Base-by-base conservation (phyloP, 2,888 invertebrate species). In the Sepiola atlantica region DNA sequence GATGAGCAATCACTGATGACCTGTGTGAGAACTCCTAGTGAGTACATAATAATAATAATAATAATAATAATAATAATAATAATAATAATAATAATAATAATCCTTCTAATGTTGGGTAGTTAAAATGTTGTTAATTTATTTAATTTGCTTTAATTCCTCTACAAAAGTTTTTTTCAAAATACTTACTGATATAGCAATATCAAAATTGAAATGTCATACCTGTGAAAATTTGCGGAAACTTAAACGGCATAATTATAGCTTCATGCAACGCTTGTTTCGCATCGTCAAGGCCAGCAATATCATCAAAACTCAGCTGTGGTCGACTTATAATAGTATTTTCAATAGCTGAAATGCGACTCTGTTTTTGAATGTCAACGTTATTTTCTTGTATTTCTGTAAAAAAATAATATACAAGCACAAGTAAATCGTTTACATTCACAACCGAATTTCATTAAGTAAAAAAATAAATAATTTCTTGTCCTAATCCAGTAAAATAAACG, bases 161-260 rank as follows among this genome's bases (percentile, higher is more conserved):
- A 45, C 45, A 45, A 45, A 45, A 77, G 0, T n/a, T 4, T n/a
- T 61, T n/a, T 14, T 0, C 28, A 77, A 77, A 32, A 77, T 77
- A n/a, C n/a, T 77, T 77, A n/a, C 16, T 32, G 14, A 32, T 77
- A 77, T n/a, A 21, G n/a, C 16, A 77, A 77, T 14, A 16, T 77
- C 12, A n/a, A 77, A 77, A n/a, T 32, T 77, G 77, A 32, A 77
- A n/a, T n/a, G 77, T 77, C 16, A 16, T 94, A 97, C 97, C 97
- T 95, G 97, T 96, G 96, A 98, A 98, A 24, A 98, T 97, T 95
- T 98, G 98, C 14, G 98, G 98, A 96, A 98, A 98, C 94, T 97
- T 97, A 90, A 97, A 95, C 0, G 98, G 98, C 96, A 98, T 97
- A 90, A 98, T 97, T 28, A 98, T 96, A 16, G 98, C 97, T 95